Evolutionary conservation across 2,888 invertebrate species (phyloP).

Genomic region (Drosophila limbata): DNA sequence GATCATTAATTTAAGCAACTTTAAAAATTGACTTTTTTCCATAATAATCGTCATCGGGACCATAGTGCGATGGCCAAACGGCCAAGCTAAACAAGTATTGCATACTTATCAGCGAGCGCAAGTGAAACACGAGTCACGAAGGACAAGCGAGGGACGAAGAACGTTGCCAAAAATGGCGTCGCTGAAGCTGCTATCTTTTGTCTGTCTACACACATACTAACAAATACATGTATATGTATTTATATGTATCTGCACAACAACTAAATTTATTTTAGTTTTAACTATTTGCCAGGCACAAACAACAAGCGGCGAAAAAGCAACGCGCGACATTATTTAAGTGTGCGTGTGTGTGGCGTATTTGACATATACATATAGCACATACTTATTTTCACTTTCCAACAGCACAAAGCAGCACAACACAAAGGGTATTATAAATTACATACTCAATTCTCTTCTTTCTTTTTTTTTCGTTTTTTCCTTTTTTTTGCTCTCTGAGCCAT

Average conservation of each 20-base stretch:
- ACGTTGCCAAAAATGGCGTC: conserved; percentile 69
- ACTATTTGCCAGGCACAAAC: conserved; percentile 78
- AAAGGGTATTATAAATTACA: conserved; percentile 82
- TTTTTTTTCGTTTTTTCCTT: conserved; percentile 24
- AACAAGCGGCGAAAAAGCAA: conserved; percentile 44
- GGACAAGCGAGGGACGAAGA: conserved; percentile 34
- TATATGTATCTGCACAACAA: conserved; percentile 42
- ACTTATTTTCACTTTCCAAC: conserved; percentile 81
- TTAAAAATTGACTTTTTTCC: too few relatives aligned
- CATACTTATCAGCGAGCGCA: conserved; percentile 74
- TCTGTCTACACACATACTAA: conserved; percentile 28
- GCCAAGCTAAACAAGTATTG: conserved; percentile 54
- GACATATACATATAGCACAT: conserved; percentile 60
- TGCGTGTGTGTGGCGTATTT: conserved; percentile 44
- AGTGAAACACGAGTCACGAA: conserved; percentile 22
- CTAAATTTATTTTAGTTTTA: conserved; percentile 79
- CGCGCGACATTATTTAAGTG: conserved; percentile 27
- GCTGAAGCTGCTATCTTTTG: conserved; percentile 67
- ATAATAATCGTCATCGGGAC: too few relatives aligned
- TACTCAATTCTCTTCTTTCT: conserved; percentile 51
- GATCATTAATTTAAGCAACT: too few relatives aligned
- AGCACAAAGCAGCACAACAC: conserved; percentile 68
- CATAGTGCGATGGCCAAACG: conserved; percentile 22
- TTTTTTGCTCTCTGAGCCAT: conserved; percentile 51
- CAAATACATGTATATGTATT: conserved; percentile 15